A percentile compares a stretch with the other conserved stretches of the same genome.
Conservation (phyloP, 64 coral and sea anemone genomes). For the Exaiptasia diaphana region DNA sequence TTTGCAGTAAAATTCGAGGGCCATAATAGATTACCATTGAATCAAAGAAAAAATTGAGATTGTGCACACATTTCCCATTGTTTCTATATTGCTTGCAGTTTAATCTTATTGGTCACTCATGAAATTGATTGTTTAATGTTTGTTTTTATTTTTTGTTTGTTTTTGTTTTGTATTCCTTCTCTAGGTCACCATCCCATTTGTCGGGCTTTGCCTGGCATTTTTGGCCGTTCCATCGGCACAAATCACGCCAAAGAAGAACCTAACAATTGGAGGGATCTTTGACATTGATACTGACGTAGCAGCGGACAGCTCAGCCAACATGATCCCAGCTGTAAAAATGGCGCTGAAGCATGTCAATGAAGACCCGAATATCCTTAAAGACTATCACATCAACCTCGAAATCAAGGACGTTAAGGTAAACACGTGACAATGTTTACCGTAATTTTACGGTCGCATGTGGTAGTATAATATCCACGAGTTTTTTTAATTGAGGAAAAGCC, state of each 20-base stretch:
- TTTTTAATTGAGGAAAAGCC: no score
- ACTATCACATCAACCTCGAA: constrained; percentile 59
- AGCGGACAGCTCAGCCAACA: constrained; percentile 51
- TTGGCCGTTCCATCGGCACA: neutral
- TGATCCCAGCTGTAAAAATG: constrained; percentile 70
- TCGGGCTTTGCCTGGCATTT: neutral
- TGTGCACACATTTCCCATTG: no score
- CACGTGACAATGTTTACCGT: neutral
- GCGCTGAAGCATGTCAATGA: constrained; percentile 60
- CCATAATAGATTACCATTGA: no score
- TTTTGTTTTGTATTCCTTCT: no score
- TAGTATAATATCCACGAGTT: no score
- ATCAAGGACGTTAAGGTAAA: constrained; percentile 71
- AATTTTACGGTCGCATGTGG: neutral
- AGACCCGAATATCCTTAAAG: constrained; percentile 41
- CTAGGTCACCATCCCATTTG: no score
- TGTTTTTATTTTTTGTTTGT: no score
- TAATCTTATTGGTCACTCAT: no score
- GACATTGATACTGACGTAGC: constrained; percentile 44
- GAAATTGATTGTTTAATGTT: no score
- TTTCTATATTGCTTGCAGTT: no score
- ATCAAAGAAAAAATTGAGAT: no score
- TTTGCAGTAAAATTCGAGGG: no score
- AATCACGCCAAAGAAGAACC: neutral
- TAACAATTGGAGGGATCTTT: constrained; percentile 66